A percentile compares a stretch with the other conserved stretches of the same genome.
phyloP scores from a whole-genome alignment of 1,140 invertebrate genomes.

The Ceratosolen solmsi region DNA sequence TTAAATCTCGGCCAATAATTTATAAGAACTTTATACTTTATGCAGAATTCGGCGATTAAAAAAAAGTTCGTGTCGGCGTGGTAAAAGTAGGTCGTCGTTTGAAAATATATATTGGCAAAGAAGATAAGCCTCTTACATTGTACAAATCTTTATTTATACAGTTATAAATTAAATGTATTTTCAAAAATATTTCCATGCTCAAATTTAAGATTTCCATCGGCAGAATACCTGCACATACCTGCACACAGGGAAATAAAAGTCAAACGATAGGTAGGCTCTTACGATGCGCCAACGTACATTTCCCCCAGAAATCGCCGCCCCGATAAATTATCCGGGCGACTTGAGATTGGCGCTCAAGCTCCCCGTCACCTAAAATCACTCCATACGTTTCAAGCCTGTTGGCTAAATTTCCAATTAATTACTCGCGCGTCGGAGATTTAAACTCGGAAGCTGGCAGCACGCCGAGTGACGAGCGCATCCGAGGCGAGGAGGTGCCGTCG shows the following conservation, averaged over 20 bases:
- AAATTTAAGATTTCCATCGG: background rate
- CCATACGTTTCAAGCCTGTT: background rate
- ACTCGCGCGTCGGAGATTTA: too few relatives aligned
- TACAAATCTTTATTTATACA: background rate
- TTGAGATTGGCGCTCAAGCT: background rate
- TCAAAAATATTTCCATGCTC: background rate
- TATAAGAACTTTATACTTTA: background rate
- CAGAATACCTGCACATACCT: background rate
- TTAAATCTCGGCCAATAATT: too few relatives aligned
- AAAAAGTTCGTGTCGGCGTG: background rate
- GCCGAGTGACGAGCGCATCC: too few relatives aligned
- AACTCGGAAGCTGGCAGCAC: too few relatives aligned
- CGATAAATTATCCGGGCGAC: background rate
- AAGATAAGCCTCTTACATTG: constrained; percentile 1
- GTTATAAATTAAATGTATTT: background rate
- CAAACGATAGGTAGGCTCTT: background rate
- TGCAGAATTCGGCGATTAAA: background rate
- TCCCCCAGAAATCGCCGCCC: background rate
- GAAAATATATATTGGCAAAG: background rate
- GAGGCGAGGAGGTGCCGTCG: background rate
- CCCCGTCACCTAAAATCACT: background rate
- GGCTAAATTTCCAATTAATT: too few relatives aligned
- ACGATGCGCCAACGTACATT: background rate
- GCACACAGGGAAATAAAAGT: background rate
- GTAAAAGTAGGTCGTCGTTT: background rate